phyloP scores from a whole-genome alignment of 2,888 invertebrate genomes.

The Labia minor region DNA sequence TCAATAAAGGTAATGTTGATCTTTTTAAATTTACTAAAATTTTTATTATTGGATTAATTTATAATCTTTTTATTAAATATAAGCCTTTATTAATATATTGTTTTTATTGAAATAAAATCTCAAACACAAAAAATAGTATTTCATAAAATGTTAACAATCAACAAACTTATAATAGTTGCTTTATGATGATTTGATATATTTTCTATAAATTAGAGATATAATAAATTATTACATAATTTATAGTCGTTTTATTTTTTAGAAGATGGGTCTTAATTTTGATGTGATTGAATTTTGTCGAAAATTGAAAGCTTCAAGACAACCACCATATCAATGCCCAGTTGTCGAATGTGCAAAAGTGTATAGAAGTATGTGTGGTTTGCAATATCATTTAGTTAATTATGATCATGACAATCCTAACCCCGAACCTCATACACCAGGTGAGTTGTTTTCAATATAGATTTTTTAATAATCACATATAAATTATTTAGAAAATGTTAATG shows the following conservation, averaged over 20 bases:
- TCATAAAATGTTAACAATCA: too few relatives aligned
- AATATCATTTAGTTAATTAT: conserved; percentile 74
- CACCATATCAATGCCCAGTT: conserved; percentile 78
- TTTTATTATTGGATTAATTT: too few relatives aligned
- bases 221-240: background rate
- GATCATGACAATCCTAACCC: conserved; percentile 71
- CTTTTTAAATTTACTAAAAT: too few relatives aligned
- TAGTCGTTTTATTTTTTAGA: background rate
- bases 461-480: background rate
- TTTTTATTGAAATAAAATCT: too few relatives aligned
- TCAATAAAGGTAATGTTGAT: too few relatives aligned
- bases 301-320: conserved; percentile 63
- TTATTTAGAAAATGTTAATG: background rate
- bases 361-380: conserved; percentile 75
- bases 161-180: too few relatives aligned
- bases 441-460: too few relatives aligned
- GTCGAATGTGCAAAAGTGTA: conserved; percentile 76
- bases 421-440: conserved; percentile 46
- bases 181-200: too few relatives aligned
- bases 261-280: conserved; percentile 75
- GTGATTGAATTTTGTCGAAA: conserved; percentile 76
- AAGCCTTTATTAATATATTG: too few relatives aligned
- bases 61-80: too few relatives aligned
- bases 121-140: too few relatives aligned
- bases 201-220: background rate